phyloP scores from a whole-genome alignment of 92 coral and sea anemone genomes.

The Epizoanthus illoricatus region DNA sequence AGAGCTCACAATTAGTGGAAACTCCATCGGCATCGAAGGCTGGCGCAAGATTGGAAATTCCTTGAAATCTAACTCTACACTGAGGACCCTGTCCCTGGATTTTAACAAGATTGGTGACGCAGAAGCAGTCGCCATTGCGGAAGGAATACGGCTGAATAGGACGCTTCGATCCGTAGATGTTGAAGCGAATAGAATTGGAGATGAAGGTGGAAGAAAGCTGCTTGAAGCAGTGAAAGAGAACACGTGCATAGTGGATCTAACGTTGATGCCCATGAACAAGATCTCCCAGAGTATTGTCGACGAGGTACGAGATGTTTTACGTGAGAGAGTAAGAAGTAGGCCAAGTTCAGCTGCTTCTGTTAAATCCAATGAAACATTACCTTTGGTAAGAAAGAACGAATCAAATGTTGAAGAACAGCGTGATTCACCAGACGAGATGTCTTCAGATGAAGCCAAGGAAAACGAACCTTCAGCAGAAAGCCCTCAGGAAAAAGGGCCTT shows the following conservation, averaged over 20 bases:
- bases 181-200: conserved; percentile 92
- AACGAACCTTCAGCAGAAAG: background rate
- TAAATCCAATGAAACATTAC: conserved; percentile 9
- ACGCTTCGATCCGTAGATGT: conserved; percentile 88
- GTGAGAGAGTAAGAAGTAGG: conserved; percentile 61
- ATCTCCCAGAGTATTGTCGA: conserved; percentile 72
- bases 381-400: background rate
- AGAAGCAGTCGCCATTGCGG: conserved; percentile 79
- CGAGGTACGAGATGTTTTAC: conserved; percentile 79
- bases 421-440: background rate
- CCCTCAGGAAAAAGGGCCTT: background rate
- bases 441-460: background rate
- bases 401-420: background rate
- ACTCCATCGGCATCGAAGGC: conserved; percentile 69
- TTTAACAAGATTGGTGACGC: conserved; percentile 84
- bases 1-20: conserved; percentile 83
- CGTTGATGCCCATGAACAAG: conserved; percentile 91
- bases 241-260: conserved; percentile 78
- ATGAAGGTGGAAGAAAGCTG: conserved; percentile 81
- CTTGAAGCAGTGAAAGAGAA: conserved; percentile 81
- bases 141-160: conserved; percentile 74
- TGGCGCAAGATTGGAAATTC: conserved; percentile 78
- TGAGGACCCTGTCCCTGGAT: conserved; percentile 82
- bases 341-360: conserved; percentile 50
- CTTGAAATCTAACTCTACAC: conserved; percentile 63